Evolutionary conservation across 2,797 vertebrate genomes (phyloP).

Genomic region (Pangasius djambal): DNA sequence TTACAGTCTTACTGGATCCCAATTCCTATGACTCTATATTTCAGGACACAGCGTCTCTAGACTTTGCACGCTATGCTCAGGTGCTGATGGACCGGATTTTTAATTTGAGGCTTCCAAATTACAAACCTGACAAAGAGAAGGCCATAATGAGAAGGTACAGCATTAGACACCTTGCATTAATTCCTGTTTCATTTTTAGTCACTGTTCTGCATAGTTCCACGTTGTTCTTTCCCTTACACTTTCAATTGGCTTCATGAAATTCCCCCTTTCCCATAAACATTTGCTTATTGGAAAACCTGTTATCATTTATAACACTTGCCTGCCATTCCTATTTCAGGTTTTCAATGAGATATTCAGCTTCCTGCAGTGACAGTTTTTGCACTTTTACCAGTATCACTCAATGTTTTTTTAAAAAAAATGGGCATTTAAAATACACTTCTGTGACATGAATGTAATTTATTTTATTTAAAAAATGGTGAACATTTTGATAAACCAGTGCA

Average conservation of each 20-base stretch:
- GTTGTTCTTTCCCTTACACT: neutral
- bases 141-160: slow-evolving; percentile 75
- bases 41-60: slow-evolving; percentile 73
- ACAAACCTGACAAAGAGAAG: slow-evolving; percentile 73
- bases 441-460: neutral
- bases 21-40: slow-evolving; percentile 80
- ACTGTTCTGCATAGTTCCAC: neutral
- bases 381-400: neutral
- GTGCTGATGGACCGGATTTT: slow-evolving; percentile 90
- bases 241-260: neutral
- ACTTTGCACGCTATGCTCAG: slow-evolving; percentile 81
- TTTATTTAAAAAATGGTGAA: neutral
- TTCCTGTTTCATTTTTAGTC: slow-evolving; percentile 9
- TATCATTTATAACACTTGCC: neutral
- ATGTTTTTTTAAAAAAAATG: neutral
- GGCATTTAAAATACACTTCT: neutral
- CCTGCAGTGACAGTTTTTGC: neutral
- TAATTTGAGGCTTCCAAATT: slow-evolving; percentile 76
- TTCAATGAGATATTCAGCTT: neutral
- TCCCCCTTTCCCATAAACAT: neutral
- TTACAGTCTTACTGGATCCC: slow-evolving; percentile 86
- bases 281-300: neutral
- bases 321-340: neutral
- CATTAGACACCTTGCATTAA: slow-evolving; percentile 16
- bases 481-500: neutral